These are phyloP conservation scores for Pinctada fucata DNA, from an alignment of 2,888 invertebrate species.

Conservation along the genomic window DNA sequence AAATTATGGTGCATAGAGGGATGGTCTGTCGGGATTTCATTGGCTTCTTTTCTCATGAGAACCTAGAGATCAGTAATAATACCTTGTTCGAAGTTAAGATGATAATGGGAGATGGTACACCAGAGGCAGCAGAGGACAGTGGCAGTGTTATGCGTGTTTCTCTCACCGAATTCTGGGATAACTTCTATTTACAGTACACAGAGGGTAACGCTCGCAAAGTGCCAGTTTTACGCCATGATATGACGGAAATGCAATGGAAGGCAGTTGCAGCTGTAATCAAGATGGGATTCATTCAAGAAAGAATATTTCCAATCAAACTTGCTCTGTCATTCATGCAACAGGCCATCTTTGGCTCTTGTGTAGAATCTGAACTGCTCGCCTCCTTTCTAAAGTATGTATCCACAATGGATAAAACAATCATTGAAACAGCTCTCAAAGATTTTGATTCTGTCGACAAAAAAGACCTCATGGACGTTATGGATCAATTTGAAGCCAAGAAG, in stretches of 20 bases:
- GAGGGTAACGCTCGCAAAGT: slow-evolving; percentile 21
- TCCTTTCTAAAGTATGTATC: slow-evolving; percentile 29
- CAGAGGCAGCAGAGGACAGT: slow-evolving; percentile 8
- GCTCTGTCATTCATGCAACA: slow-evolving; percentile 32
- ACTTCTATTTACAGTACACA: slow-evolving; percentile 19
- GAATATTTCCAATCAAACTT: slow-evolving; percentile 27
- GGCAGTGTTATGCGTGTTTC: slow-evolving; percentile 15
- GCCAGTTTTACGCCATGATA: slow-evolving; percentile 15
- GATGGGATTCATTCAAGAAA: slow-evolving; percentile 23
- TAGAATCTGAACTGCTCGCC: slow-evolving; percentile 14
- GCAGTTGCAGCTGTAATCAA: slow-evolving; percentile 24
- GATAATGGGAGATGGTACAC: slow-evolving; percentile 11
- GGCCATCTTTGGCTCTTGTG: slow-evolving; percentile 23
- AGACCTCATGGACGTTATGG: slow-evolving; percentile 18
- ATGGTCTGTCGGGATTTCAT: slow-evolving; percentile 17
- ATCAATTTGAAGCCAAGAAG: slow-evolving; percentile 19
- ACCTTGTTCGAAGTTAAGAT: slow-evolving; percentile 15
- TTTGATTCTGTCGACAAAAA: slow-evolving; percentile 24
- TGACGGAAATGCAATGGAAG: slow-evolving; percentile 14
- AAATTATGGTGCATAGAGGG: slow-evolving; percentile 15
- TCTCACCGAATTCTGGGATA: slow-evolving; percentile 22
- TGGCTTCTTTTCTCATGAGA: slow-evolving; percentile 6
- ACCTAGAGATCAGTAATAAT: background rate
- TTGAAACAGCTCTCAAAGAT: slow-evolving; percentile 21
- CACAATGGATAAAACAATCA: slow-evolving; percentile 17